These are phyloP conservation scores for Psephotus haematonotus DNA, from an alignment of 2,113 vertebrate genomes.

Conservation along the genomic window DNA sequence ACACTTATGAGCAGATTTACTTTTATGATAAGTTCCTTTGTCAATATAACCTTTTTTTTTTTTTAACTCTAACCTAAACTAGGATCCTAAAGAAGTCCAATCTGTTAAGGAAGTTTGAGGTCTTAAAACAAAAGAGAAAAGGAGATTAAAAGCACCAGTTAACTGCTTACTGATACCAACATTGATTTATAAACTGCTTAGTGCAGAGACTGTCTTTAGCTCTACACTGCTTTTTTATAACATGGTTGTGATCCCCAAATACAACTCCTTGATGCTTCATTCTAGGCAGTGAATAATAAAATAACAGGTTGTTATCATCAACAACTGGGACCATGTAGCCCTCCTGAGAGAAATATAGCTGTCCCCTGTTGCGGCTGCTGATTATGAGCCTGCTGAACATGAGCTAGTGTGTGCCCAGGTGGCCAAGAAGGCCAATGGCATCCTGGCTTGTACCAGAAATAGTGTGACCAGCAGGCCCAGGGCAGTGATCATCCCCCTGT, in stretches of 20 bases:
- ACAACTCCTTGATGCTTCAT: background rate
- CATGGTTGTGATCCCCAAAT: background rate
- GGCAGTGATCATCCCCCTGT: background rate
- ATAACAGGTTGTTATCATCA: background rate
- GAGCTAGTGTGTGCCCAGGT: background rate
- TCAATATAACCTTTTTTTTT: background rate
- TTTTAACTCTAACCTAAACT: background rate
- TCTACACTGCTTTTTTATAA: background rate
- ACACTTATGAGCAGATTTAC: background rate
- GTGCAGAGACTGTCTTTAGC: background rate
- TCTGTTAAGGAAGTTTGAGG: background rate
- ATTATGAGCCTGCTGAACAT: background rate
- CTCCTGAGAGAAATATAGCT: background rate
- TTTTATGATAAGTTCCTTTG: background rate
- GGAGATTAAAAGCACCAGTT: background rate
- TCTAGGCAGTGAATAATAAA: background rate
- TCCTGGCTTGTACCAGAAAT: background rate
- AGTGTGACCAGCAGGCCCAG: background rate
- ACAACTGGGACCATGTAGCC: rapidly evolving
- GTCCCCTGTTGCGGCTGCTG: background rate
- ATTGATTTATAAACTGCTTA: background rate
- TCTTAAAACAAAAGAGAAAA: background rate
- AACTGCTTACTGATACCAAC: background rate
- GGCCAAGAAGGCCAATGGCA: background rate
- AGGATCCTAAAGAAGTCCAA: background rate